phyloP scores from a whole-genome alignment of 2,797 vertebrate genomes.

The Betta splendens region DNA sequence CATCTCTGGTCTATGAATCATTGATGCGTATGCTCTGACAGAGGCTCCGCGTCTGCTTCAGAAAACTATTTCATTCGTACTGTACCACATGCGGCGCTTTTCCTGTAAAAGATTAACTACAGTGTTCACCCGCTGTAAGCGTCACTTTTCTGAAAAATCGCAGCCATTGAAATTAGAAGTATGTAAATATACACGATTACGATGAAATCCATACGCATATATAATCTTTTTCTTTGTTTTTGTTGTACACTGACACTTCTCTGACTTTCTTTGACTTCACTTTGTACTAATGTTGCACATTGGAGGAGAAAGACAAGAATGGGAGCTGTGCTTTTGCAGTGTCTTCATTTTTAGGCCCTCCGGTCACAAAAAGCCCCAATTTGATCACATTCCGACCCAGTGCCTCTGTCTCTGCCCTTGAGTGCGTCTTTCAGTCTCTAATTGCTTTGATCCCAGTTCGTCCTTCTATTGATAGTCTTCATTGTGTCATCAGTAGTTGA shows the following conservation, averaged over 20 bases:
- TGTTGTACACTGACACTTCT: too few species aligned
- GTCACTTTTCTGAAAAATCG: slow-evolving; percentile 28
- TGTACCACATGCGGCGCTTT: slow-evolving; percentile 20
- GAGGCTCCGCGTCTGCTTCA: slow-evolving; percentile 10
- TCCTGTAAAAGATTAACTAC: slow-evolving; percentile 26
- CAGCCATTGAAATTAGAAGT: slow-evolving; percentile 24
- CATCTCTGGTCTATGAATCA: slow-evolving; percentile 56
- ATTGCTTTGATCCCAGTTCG: slow-evolving; percentile 30
- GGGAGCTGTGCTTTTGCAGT: slow-evolving; percentile 5
- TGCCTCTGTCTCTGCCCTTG: slow-evolving; percentile 3
- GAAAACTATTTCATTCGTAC: slow-evolving; percentile 26
- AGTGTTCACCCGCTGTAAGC: background rate
- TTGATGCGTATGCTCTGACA: slow-evolving; percentile 30
- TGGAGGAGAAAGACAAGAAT: slow-evolving; percentile 31
- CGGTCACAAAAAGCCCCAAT: slow-evolving; percentile 39
- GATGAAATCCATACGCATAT: too few species aligned
- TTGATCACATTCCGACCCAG: slow-evolving; percentile 43
- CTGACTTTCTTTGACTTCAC: background rate
- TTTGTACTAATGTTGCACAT: slow-evolving; percentile 33
- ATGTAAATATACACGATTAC: slow-evolving; percentile 29
- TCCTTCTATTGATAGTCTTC: slow-evolving; percentile 31
- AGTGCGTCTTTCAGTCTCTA: slow-evolving; percentile 15
- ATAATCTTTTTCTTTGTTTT: too few species aligned
- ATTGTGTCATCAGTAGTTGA: slow-evolving; percentile 36
- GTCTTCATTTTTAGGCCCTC: slow-evolving; percentile 35